phyloP scores from a whole-genome alignment of 2,113 vertebrate species.

The Dicerorhinus sumatrensis region DNA sequence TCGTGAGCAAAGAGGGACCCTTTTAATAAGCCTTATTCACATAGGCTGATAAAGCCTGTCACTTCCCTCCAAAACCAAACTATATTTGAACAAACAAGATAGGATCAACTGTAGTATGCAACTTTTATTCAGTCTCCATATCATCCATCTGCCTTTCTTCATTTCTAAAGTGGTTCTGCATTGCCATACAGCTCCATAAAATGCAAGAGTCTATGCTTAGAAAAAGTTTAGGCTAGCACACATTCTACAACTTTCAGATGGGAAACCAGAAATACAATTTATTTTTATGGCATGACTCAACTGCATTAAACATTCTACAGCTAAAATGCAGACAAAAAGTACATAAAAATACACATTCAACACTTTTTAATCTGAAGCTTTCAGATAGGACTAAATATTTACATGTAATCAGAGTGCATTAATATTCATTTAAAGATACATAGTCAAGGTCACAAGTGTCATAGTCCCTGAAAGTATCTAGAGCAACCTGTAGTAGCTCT shows the following conservation, averaged over 20 bases:
- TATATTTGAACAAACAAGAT: background rate
- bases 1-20: background rate
- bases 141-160: background rate
- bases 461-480: background rate
- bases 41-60: background rate
- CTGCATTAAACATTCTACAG: background rate
- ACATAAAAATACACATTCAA: background rate
- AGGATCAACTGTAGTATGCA: background rate
- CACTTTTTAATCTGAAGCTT: background rate
- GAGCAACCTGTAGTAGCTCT: background rate
- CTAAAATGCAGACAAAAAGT: background rate
- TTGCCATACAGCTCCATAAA: background rate
- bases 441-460: background rate
- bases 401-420: background rate
- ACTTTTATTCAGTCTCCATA: background rate
- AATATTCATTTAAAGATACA: background rate
- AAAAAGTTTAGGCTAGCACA: background rate
- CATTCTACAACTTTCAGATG: background rate
- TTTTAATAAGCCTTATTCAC: background rate
- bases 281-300: background rate
- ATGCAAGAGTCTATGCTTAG: background rate
- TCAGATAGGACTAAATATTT: background rate
- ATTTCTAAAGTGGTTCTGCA: background rate
- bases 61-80: background rate
- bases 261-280: background rate